Evolutionary conservation across 2,113 vertebrate genomes (phyloP).

Genomic region (Eublepharis macularius): DNA sequence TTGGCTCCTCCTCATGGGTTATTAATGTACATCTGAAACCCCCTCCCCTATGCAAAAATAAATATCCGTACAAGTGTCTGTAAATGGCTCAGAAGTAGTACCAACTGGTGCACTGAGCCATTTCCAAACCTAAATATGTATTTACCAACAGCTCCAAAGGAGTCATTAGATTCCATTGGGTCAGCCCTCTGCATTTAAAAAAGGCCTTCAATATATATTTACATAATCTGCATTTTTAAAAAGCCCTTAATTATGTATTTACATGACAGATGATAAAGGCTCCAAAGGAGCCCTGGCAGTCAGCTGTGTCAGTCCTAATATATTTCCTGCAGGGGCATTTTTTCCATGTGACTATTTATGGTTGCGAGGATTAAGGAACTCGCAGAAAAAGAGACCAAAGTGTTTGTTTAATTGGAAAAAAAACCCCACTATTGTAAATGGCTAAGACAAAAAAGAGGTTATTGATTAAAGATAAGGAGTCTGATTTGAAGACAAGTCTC

Average conservation of each 20-base stretch:
- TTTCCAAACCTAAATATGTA: not conserved
- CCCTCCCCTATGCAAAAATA: not conserved
- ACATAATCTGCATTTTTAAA: conserved; percentile 56
- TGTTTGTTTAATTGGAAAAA: not conserved
- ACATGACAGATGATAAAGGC: conserved; percentile 34
- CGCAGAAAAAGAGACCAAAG: not conserved
- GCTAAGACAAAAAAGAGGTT: not conserved
- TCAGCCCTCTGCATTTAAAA: conserved; percentile 39
- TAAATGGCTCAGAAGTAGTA: not conserved
- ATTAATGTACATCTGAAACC: not conserved
- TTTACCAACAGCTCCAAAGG: conserved; percentile 43
- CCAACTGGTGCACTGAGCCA: not conserved
- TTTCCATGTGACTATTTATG: not conserved
- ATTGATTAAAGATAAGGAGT: not conserved
- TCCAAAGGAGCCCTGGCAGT: not conserved
- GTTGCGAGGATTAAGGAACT: not conserved
- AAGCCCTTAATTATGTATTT: conserved; percentile 46
- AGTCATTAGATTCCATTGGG: not conserved
- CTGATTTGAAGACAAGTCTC: not conserved
- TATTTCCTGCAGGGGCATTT: not conserved
- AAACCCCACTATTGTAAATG: not conserved
- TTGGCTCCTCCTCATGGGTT: not conserved
- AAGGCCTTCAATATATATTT: conserved; percentile 47
- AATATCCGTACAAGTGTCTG: fast-evolving
- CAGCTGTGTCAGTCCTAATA: not conserved